Percentiles rank a stretch among this genome's conserved stretches.
Conservation (phyloP, 2,888 invertebrate species). For the Escarpia spicata region DNA sequence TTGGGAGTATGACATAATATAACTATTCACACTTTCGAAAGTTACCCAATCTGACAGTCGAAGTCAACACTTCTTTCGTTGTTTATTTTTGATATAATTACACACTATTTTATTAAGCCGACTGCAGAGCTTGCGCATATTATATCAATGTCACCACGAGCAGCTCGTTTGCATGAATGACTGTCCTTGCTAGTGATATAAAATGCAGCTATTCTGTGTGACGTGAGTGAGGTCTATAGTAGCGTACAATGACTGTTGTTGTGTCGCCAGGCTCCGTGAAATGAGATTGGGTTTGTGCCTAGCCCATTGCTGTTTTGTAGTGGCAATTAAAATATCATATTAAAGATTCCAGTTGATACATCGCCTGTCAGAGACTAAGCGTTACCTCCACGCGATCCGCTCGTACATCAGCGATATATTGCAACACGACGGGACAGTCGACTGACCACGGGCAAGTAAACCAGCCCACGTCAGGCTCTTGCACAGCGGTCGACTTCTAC, state of each 20-base stretch:
- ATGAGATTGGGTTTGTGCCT: not conserved
- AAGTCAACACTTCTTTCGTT: too few species aligned
- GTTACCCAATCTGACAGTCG: too few species aligned
- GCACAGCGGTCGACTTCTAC: not conserved
- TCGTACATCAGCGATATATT: not conserved
- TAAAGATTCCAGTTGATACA: not conserved
- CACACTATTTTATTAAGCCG: too few species aligned
- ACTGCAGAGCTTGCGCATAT: too few species aligned
- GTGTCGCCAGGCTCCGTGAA: not conserved
- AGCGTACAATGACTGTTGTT: not conserved
- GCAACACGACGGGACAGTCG: not conserved
- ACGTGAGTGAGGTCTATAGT: not conserved
- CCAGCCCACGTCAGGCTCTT: not conserved
- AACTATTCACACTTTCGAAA: too few species aligned
- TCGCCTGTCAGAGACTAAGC: not conserved
- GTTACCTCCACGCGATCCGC: not conserved
- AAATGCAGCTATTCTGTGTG: not conserved
- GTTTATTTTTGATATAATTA: too few species aligned
- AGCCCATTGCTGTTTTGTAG: not conserved
- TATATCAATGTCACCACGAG: too few species aligned
- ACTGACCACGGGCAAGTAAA: not conserved
- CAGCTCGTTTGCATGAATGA: too few species aligned
- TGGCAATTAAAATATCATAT: not conserved
- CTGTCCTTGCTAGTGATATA: not conserved
- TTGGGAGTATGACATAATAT: too few species aligned